These are phyloP conservation scores for Melanaphis sacchari DNA, from an alignment of 1,140 invertebrate genomes.

Conservation along the genomic window DNA sequence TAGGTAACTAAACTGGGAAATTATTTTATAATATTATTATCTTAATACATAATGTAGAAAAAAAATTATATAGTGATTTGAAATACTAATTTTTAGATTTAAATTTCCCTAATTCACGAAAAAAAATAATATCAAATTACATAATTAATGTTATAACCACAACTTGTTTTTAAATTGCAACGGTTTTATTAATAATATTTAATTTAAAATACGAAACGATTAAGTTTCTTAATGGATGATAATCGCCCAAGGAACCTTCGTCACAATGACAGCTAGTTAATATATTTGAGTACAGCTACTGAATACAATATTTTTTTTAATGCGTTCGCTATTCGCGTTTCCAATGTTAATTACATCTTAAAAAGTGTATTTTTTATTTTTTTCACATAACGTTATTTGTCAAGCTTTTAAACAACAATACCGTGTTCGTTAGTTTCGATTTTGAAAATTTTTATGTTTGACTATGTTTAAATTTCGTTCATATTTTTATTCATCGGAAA, in stretches of 20 bases:
- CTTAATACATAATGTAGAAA: no score
- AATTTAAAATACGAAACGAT: neutral
- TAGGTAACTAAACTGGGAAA: no score
- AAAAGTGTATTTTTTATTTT: neutral
- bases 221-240: neutral
- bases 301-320: slow-evolving; percentile 36
- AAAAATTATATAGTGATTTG: no score
- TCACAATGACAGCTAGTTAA: slow-evolving; percentile 32
- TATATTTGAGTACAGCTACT: neutral
- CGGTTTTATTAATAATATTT: neutral
- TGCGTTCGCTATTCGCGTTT: neutral
- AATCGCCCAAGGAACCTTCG: neutral
- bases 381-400: neutral
- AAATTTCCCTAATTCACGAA: neutral
- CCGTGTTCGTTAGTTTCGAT: slow-evolving; percentile 2
- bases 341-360: neutral
- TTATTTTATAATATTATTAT: no score
- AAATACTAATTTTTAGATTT: neutral
- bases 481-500: neutral
- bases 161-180: neutral
- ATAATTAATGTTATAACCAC: neutral
- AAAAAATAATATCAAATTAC: neutral
- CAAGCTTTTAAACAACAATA: neutral
- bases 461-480: neutral
- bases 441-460: neutral